Base-by-base conservation (phyloP, 2,797 vertebrate species). In the Chrosomus eos region DNA sequence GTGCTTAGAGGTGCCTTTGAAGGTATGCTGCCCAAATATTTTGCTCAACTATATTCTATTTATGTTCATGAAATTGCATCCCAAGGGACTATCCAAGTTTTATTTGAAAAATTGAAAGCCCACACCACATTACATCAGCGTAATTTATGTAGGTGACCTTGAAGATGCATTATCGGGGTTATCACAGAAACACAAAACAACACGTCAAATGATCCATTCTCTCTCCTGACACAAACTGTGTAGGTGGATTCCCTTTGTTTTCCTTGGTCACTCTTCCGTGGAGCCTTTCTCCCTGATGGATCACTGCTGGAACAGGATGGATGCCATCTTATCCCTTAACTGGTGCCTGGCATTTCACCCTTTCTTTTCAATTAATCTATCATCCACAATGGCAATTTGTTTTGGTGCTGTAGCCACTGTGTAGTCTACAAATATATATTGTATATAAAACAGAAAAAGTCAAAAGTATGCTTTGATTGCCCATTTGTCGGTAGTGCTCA, bases 211-310 rank as follows among this genome's bases (percentile, higher is more conserved):
- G 76, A 88, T 86, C 90, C 87, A 85, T 90, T 87, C 31, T 19
- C 48, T 87, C 87, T 76, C 82, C 88, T 87, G 68, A 89, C 83
- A 78, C 33, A 51, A 38, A 33, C 89, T 86, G 81, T 91, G 83
- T 91, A 90, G 90, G 33, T n/a, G 86, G 86, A 88, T 91, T 88
- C 91, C 87, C 84, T 60, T 79, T 90, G 88, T 90, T 90, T 89
- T 91, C 87, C 88, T 6, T 81, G 84, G 88, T 89, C 90, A 90
- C 86, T 92, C 92, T 92, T 93, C 92, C 82, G 79, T 60, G 84
- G 88, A 90, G 91, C 90, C 86, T 85, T 48, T 84, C 70, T 8
- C 4, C 36, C 90, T 95, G 94, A 94, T 93, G 91, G 92, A 95
- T 94, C 92, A 89, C 93, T 91, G 85, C 82, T 31, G 38, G 82